Conservation (phyloP, 2,113 vertebrate species). For the Psittacara wagleri region DNA sequence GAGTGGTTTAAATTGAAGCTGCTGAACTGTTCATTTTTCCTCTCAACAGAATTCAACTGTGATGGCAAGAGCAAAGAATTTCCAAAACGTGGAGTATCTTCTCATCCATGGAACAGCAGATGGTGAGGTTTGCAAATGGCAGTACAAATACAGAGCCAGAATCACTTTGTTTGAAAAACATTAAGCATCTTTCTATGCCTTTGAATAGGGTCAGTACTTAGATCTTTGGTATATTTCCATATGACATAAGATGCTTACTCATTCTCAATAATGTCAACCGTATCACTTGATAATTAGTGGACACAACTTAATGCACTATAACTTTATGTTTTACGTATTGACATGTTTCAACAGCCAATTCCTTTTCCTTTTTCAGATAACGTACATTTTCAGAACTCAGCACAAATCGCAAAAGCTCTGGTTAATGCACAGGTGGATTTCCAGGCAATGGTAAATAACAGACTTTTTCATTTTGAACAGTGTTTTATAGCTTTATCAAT, state of each 20-base stretch:
- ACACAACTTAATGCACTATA: conserved; percentile 74
- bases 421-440: conserved; percentile 94
- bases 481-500: neutral
- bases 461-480: conserved; percentile 10
- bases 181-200: conserved; percentile 75
- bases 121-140: conserved; percentile 86
- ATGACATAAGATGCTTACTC: conserved; percentile 63
- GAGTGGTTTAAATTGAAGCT: conserved; percentile 61
- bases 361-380: conserved; percentile 86
- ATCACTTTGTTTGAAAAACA: conserved; percentile 82
- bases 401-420: conserved; percentile 96
- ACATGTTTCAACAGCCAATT: conserved; percentile 22
- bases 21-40: conserved; percentile 77
- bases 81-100: conserved; percentile 90
- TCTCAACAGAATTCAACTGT: conserved; percentile 93
- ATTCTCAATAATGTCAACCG: conserved; percentile 73
- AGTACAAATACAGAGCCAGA: conserved; percentile 78
- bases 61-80: conserved; percentile 90
- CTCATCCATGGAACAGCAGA: conserved; percentile 98
- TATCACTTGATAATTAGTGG: conserved; percentile 74
- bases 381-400: conserved; percentile 98
- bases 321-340: conserved; percentile 72
- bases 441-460: conserved; percentile 90
- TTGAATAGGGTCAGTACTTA: conserved; percentile 73
- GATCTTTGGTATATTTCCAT: conserved; percentile 74